Evolutionary conservation across 2,797 vertebrate genomes (phyloP).

Genomic region (Sphaeramia orbicularis): DNA sequence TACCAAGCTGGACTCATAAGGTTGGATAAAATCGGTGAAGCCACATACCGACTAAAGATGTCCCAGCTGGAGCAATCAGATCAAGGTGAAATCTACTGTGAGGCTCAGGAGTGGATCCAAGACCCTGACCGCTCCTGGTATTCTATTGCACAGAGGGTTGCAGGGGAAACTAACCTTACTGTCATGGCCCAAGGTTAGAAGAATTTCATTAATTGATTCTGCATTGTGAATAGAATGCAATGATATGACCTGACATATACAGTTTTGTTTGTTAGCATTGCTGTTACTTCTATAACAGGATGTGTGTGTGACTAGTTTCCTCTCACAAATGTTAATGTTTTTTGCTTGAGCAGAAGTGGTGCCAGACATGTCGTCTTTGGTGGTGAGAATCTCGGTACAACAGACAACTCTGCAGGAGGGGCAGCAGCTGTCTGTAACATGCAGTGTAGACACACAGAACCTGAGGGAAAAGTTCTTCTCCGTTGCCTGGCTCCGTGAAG

Average conservation of each 20-base stretch:
- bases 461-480: conserved; percentile 74
- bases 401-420: conserved; percentile 75
- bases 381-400: conserved; percentile 63
- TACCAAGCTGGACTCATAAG: conserved; percentile 70
- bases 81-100: conserved; percentile 80
- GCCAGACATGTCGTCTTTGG: conserved; percentile 67
- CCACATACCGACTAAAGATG: conserved; percentile 78
- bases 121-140: conserved; percentile 85
- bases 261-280: fast-evolving
- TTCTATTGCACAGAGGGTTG: conserved; percentile 79
- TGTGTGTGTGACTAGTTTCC: conserved; percentile 12
- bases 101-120: conserved; percentile 84
- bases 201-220: not conserved
- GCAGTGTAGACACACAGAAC: conserved; percentile 68
- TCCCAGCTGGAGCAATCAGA: conserved; percentile 75
- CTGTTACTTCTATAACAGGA: conserved; percentile 27
- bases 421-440: conserved; percentile 80
- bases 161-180: conserved; percentile 54
- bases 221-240: not conserved
- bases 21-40: conserved; percentile 81
- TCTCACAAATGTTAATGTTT: conserved; percentile 7
- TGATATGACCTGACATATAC: not conserved
- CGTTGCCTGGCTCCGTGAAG: conserved; percentile 81
- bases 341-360: conserved; percentile 43
- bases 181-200: conserved; percentile 84